Percentiles rank a stretch among this genome's conserved stretches.
Conservation (phyloP, 2,113 vertebrate genomes). For the Caranx melampygus region DNA sequence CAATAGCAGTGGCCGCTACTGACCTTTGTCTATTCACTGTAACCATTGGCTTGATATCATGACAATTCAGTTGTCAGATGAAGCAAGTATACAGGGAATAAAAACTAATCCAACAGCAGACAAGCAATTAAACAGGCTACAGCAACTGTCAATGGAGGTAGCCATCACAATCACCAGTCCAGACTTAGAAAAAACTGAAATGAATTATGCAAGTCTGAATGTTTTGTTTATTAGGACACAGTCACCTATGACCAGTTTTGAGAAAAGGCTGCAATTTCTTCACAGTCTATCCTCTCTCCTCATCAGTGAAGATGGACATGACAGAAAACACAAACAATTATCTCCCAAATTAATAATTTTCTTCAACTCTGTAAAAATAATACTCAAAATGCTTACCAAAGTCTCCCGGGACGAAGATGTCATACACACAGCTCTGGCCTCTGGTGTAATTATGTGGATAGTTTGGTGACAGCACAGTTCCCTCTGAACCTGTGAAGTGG, state of each 20-base stretch:
- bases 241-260: constrained; percentile 41
- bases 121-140: constrained; percentile 22
- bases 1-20: constrained; percentile 15
- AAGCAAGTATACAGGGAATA: neutral
- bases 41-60: neutral
- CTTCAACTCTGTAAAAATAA: constrained; percentile 39
- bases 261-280: constrained; percentile 36
- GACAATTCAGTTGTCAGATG: constrained; percentile 29
- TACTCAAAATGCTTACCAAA: constrained; percentile 90
- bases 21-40: constrained; percentile 23
- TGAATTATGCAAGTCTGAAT: constrained; percentile 38
- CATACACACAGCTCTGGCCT: constrained; percentile 94
- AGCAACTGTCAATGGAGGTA: neutral
- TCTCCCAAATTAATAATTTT: constrained; percentile 9
- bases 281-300: constrained; percentile 8
- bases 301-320: constrained; percentile 22
- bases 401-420: constrained; percentile 95
- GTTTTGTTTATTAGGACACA: constrained; percentile 23
- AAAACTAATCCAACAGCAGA: constrained; percentile 30
- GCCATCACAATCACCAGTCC: constrained; percentile 48
- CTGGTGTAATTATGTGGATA: constrained; percentile 97
- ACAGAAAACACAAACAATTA: constrained; percentile 28
- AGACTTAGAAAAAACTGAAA: constrained; percentile 33
- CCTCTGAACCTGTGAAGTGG: constrained; percentile 94
- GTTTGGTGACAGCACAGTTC: constrained; percentile 96